phyloP scores from a whole-genome alignment of 37 sponge, comb jelly and placozoan species.

The Ephydatia muelleri region DNA sequence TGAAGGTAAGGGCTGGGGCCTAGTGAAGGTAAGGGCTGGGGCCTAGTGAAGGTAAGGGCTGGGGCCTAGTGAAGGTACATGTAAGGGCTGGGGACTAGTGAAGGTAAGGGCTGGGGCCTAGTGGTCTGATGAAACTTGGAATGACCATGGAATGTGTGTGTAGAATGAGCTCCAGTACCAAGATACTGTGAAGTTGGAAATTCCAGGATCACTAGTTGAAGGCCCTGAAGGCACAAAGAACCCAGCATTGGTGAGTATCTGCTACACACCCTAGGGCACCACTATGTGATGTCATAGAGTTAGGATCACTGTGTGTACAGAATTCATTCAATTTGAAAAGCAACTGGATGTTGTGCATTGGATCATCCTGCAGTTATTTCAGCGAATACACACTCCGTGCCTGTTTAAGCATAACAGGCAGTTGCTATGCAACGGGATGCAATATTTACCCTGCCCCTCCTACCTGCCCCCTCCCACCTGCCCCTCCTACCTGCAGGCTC shows the following conservation, averaged over 20 bases:
- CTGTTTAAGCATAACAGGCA: not conserved
- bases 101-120: too few relatives aligned
- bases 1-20: constrained; percentile 64
- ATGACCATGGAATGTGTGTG: too few relatives aligned
- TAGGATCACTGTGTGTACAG: too few relatives aligned
- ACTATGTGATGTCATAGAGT: not conserved
- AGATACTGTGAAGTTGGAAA: constrained; percentile 73
- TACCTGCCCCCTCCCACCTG: not conserved
- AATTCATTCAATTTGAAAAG: not conserved
- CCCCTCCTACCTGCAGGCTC: constrained; percentile 37
- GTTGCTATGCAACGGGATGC: not conserved
- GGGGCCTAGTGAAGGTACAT: not conserved
- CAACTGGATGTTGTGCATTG: not conserved
- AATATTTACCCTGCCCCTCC: not conserved
- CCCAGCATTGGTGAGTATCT: constrained; percentile 41
- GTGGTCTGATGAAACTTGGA: too few relatives aligned
- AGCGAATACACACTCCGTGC: not conserved
- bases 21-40: not conserved
- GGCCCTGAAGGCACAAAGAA: constrained; percentile 56
- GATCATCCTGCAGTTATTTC: not conserved
- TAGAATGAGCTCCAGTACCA: constrained; percentile 90
- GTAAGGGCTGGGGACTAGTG: too few relatives aligned
- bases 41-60: not conserved
- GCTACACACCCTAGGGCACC: not conserved
- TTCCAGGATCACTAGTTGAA: constrained; percentile 50